Evolutionary conservation across 2,113 vertebrate genomes (phyloP).

Genomic region (Heteronetta atricapilla): DNA sequence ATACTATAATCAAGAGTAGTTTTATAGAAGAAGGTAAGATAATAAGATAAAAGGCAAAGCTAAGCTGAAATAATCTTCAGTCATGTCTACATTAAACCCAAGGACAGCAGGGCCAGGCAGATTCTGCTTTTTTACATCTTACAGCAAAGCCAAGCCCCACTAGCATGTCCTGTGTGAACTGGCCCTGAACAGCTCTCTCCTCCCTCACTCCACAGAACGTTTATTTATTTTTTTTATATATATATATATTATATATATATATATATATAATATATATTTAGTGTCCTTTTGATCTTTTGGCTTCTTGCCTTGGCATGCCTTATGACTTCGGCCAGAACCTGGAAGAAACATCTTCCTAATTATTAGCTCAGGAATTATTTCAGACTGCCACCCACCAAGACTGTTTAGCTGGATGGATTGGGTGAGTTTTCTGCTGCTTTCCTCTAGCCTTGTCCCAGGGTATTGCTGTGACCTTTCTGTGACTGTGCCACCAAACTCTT

Average conservation of each 20-base stretch:
- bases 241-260: no score
- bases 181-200: not conserved
- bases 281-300: constrained; percentile 70
- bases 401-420: constrained; percentile 50
- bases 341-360: constrained; percentile 63
- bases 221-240: no score
- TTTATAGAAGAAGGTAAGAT: not conserved
- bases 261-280: constrained; percentile 14
- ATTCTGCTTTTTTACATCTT: not conserved
- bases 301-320: constrained; percentile 51
- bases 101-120: not conserved
- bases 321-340: constrained; percentile 39
- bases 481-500: not conserved
- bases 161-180: constrained; percentile 11
- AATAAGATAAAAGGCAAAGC: not conserved
- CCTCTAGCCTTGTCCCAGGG: not conserved
- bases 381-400: constrained; percentile 69
- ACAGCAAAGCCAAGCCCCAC: not conserved
- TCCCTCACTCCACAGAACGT: not conserved
- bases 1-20: not conserved
- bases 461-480: not conserved
- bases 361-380: constrained; percentile 68
- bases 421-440: constrained; percentile 44
- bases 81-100: not conserved
- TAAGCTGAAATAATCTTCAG: not conserved